Percentiles rank a stretch among this genome's conserved stretches.
These are phyloP conservation scores for Trematocara zebra DNA, from an alignment of 2,113 vertebrate species.

Conservation along the genomic window DNA sequence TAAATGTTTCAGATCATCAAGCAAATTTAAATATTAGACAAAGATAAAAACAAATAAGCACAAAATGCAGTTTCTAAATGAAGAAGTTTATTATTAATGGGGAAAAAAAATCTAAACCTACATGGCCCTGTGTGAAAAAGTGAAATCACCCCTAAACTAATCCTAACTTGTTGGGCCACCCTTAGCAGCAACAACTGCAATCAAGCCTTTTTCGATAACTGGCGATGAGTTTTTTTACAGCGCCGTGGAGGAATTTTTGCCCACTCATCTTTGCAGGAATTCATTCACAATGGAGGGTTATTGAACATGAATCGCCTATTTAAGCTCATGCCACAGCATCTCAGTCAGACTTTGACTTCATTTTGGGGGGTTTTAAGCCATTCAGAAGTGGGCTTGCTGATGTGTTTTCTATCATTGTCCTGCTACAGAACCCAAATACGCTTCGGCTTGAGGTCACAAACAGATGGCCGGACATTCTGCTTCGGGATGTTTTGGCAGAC, in stretches of 20 bases:
- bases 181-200: not conserved
- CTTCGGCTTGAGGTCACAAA: not conserved
- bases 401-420: not conserved
- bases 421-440: not conserved
- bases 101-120: not conserved
- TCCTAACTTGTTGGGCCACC: not conserved
- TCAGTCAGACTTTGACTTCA: not conserved
- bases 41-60: not conserved
- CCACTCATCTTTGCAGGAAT: not conserved
- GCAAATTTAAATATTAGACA: not conserved
- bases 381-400: not conserved
- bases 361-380: accelerated
- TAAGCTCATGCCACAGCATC: not conserved
- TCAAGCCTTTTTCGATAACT: accelerated
- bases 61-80: not conserved
- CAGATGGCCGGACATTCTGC: not conserved
- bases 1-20: not conserved
- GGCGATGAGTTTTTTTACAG: not conserved
- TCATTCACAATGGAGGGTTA: not conserved
- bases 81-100: not conserved
- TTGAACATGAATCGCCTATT: not conserved
- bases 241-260: not conserved
- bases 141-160: not conserved
- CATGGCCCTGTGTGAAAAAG: not conserved
- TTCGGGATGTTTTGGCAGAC: not conserved